Percentiles rank a stretch among this genome's conserved stretches.
Conservation (phyloP, 2,888 invertebrate species). For the Amblyjoppa proteus region DNA sequence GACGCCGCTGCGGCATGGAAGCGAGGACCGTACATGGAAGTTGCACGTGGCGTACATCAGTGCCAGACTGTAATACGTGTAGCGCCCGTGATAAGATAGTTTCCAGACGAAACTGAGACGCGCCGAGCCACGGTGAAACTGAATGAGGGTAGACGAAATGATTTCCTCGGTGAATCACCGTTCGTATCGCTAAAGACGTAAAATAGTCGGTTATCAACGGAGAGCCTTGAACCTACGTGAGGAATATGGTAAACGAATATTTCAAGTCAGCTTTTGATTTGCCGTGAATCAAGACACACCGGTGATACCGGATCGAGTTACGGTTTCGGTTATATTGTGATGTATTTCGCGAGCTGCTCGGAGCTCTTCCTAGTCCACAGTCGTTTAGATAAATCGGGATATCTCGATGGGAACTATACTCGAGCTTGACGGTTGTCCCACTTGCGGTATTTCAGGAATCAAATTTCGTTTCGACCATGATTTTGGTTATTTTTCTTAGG, state of each 20-base stretch:
- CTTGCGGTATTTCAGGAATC: background rate
- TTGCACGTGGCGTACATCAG: conserved; percentile 11
- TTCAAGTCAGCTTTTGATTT: conserved; percentile 46
- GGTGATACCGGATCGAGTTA: conserved; percentile 70
- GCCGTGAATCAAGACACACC: conserved; percentile 75
- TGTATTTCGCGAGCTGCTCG: conserved; percentile 74
- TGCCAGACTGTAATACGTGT: conserved; percentile 34
- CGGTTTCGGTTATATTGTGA: conserved; percentile 79
- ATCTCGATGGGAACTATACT: background rate
- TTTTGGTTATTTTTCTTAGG: background rate
- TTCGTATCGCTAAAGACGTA: conserved; percentile 76
- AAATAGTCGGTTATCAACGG: conserved; percentile 72
- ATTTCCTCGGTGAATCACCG: conserved; percentile 73
- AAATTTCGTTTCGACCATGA: background rate
- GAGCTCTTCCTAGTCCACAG: conserved; percentile 63
- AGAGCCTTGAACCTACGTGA: conserved; percentile 19
- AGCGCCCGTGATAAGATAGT: conserved; percentile 26
- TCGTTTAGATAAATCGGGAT: conserved; percentile 73
- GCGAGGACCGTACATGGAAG: conserved; percentile 38
- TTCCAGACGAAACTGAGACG: conserved; percentile 25
- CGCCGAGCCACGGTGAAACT: conserved; percentile 16
- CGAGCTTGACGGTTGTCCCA: background rate
- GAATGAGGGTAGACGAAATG: conserved; percentile 72
- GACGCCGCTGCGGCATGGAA: conserved; percentile 59
- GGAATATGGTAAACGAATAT: conserved; percentile 9